phyloP scores from a whole-genome alignment of 2,888 invertebrate species.

The Tachystola acroxantha region DNA sequence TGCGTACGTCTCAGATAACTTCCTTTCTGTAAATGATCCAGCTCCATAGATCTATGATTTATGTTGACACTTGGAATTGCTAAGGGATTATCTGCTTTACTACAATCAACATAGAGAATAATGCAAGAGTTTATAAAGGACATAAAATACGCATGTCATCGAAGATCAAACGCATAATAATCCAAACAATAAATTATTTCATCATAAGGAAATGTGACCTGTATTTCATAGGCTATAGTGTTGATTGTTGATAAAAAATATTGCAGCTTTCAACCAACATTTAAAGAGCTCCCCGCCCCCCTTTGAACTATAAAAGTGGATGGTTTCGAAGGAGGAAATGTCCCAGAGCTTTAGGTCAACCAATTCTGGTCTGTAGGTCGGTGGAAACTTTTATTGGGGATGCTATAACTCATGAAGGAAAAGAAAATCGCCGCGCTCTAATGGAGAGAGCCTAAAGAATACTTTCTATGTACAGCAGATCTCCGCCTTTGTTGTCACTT shows the following conservation, averaged over 20 bases:
- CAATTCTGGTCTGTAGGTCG: background rate
- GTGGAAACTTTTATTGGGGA: slow-evolving; percentile 7
- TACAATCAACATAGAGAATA: background rate
- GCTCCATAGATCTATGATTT: no score
- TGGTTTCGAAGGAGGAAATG: background rate
- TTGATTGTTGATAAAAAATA: no score
- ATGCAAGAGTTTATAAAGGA: background rate
- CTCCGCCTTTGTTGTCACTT: no score
- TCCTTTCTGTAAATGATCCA: no score
- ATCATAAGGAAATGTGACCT: background rate
- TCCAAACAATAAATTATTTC: background rate
- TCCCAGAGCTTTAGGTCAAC: background rate
- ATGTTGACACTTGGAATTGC: background rate
- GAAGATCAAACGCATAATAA: slow-evolving; percentile 2
- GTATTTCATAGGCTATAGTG: background rate
- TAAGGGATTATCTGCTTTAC: slow-evolving; percentile 1
- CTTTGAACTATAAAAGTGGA: background rate
- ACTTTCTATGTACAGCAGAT: no score
- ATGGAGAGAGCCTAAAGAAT: no score
- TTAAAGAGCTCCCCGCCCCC: background rate
- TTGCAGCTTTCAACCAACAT: background rate
- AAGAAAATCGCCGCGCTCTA: no score
- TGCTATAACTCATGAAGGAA: slow-evolving; percentile 10
- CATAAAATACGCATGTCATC: background rate
- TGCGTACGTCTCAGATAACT: no score